Conservation (phyloP, 2,113 vertebrate species). For the Calypte anna region DNA sequence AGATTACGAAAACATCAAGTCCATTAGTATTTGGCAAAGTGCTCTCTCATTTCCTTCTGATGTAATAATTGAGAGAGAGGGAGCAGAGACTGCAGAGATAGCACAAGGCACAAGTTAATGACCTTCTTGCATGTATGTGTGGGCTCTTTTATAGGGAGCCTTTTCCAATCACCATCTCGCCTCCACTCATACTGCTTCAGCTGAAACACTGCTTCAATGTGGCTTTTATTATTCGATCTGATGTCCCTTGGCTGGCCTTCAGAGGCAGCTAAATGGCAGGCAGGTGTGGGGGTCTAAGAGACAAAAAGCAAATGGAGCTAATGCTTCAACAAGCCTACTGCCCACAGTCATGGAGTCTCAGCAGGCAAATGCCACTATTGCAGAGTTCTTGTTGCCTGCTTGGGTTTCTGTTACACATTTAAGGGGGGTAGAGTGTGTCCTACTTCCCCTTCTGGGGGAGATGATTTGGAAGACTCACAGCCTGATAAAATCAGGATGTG, state of each 20-base stretch:
- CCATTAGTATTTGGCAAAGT: slow-evolving; percentile 69
- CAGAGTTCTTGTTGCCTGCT: not conserved
- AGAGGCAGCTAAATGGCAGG: slow-evolving; percentile 31
- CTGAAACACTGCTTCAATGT: slow-evolving; percentile 33
- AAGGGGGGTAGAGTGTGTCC: not conserved
- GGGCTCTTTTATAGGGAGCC: slow-evolving; percentile 54
- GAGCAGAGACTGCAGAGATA: slow-evolving; percentile 54
- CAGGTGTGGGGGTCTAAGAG: not conserved
- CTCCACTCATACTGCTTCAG: slow-evolving; percentile 42
- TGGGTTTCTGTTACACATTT: not conserved
- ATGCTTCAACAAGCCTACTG: not conserved
- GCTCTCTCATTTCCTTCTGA: slow-evolving; percentile 61
- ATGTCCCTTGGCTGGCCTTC: slow-evolving; percentile 57
- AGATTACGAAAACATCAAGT: slow-evolving; percentile 65
- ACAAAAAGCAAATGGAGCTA: slow-evolving; percentile 38
- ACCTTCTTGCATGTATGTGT: slow-evolving; percentile 66
- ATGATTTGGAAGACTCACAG: not conserved
- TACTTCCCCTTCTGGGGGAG: not conserved
- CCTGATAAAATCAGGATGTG: not conserved
- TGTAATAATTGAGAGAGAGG: slow-evolving; percentile 50
- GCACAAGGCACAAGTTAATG: slow-evolving; percentile 60
- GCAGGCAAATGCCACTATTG: not conserved
- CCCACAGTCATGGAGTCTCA: not conserved
- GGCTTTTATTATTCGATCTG: slow-evolving; percentile 57
- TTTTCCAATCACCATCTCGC: slow-evolving; percentile 51